Evolutionary conservation across 92 coral and sea anemone genomes (phyloP).

Genomic region (Isaurus tuberculatus): DNA sequence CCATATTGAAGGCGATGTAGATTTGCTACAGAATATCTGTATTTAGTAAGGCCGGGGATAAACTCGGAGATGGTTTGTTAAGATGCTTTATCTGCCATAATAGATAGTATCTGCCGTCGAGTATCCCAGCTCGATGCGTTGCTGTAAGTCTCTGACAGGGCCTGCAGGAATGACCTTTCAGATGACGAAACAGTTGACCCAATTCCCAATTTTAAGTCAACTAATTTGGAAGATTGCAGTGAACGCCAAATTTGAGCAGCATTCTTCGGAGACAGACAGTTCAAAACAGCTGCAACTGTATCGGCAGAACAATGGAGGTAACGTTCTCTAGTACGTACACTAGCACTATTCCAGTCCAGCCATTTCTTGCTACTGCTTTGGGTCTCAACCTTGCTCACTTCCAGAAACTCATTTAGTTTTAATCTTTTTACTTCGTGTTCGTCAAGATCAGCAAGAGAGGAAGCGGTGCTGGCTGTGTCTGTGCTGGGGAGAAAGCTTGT

Average conservation of each 20-base stretch:
- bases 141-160: neutral
- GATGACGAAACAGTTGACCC: neutral
- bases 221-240: conserved; percentile 9
- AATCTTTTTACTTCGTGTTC: conserved; percentile 21
- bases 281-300: conserved; percentile 19
- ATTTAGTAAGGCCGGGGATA: neutral
- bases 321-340: conserved; percentile 25
- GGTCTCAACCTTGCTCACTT: conserved; percentile 19
- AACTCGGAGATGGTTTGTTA: neutral
- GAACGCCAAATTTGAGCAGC: conserved; percentile 18
- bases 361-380: conserved; percentile 25
- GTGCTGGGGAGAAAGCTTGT: conserved; percentile 9
- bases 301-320: conserved; percentile 6
- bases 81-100: conserved; percentile 15
- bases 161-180: neutral
- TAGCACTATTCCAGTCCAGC: conserved; percentile 21
- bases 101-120: conserved; percentile 6
- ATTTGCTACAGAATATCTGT: no score
- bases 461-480: conserved; percentile 12
- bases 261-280: conserved; percentile 16
- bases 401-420: conserved; percentile 30
- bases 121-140: conserved; percentile 11
- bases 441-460: conserved; percentile 30
- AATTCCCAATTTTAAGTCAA: neutral
- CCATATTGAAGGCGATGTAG: conserved; percentile 8